phyloP scores from a whole-genome alignment of 2,113 vertebrate genomes.

The Anoplopoma fimbria region DNA sequence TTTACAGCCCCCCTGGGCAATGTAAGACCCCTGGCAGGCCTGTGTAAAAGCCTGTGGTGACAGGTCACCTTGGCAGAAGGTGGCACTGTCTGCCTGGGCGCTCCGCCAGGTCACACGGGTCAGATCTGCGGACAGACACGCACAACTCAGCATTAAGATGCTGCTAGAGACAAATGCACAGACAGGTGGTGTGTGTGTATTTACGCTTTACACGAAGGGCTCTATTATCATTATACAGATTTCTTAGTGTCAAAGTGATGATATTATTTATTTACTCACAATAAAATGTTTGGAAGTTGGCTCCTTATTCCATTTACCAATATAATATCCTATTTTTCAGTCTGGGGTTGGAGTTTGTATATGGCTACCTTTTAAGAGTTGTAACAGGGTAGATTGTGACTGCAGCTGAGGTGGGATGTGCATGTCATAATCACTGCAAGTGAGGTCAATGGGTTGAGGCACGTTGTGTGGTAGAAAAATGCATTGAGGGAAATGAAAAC shows the following conservation, averaged over 20 bases:
- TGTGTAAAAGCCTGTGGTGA: conserved; percentile 81
- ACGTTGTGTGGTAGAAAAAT: neutral
- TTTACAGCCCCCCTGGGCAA: conserved; percentile 82
- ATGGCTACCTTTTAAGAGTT: neutral
- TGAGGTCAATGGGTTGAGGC: neutral
- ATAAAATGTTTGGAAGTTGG: neutral
- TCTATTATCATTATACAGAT: neutral
- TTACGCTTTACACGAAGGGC: neutral
- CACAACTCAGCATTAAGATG: conserved; percentile 27
- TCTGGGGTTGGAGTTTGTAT: neutral
- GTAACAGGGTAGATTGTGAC: neutral
- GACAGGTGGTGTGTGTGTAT: conserved; percentile 45
- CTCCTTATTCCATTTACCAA: neutral
- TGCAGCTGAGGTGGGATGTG: neutral
- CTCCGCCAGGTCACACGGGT: conserved; percentile 50
- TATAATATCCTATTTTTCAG: too few relatives aligned
- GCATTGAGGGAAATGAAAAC: neutral
- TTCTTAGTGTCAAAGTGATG: neutral
- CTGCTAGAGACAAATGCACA: conserved; percentile 35
- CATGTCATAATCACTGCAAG: too few relatives aligned
- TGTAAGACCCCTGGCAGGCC: conserved; percentile 57
- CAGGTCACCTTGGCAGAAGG: conserved; percentile 81
- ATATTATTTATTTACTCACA: neutral
- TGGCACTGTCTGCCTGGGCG: conserved; percentile 45
- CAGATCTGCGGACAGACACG: conserved; percentile 58